These are phyloP conservation scores for Dunckerocampus dactyliophorus DNA, from an alignment of 2,113 vertebrate species.

Conservation along the genomic window DNA sequence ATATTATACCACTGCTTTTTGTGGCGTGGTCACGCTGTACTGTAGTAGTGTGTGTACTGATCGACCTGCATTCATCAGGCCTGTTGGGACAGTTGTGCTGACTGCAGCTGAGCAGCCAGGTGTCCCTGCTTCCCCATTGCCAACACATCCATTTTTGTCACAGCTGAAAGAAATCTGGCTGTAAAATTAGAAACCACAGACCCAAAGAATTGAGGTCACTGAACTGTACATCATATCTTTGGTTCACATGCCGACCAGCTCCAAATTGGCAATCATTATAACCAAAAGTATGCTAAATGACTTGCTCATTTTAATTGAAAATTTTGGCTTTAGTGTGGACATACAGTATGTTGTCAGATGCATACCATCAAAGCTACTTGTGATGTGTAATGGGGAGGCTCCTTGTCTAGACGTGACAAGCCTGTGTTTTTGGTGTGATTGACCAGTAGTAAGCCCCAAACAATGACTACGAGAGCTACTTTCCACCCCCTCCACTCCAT, in stretches of 20 bases:
- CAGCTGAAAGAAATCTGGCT: constrained; percentile 37
- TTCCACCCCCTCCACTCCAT: constrained; percentile 9
- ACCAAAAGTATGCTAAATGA: background rate
- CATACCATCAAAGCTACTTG: background rate
- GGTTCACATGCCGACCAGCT: constrained; percentile 21
- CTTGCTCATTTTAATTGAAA: background rate
- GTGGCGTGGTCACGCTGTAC: constrained; percentile 8
- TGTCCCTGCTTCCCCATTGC: constrained; percentile 42
- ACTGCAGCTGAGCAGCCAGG: constrained; percentile 48
- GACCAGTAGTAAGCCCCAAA: constrained; percentile 50
- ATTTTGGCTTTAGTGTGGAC: background rate
- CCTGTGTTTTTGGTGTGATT: constrained; percentile 21
- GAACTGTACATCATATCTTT: constrained; percentile 30
- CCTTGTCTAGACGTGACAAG: constrained; percentile 10
- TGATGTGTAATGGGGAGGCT: background rate
- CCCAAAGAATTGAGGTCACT: constrained; percentile 50
- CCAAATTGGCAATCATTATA: constrained; percentile 1
- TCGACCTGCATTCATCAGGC: constrained; percentile 48
- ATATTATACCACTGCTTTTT: background rate
- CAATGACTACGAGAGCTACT: constrained; percentile 35
- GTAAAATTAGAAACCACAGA: constrained; percentile 47
- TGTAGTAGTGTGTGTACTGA: constrained; percentile 24
- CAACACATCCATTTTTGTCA: constrained; percentile 42
- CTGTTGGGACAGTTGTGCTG: constrained; percentile 43
- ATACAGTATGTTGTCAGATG: background rate